A percentile compares a stretch with the other conserved stretches of the same genome.
These are phyloP conservation scores for Heterohyrax brucei DNA, from an alignment of 2,797 vertebrate species.

Conservation along the genomic window DNA sequence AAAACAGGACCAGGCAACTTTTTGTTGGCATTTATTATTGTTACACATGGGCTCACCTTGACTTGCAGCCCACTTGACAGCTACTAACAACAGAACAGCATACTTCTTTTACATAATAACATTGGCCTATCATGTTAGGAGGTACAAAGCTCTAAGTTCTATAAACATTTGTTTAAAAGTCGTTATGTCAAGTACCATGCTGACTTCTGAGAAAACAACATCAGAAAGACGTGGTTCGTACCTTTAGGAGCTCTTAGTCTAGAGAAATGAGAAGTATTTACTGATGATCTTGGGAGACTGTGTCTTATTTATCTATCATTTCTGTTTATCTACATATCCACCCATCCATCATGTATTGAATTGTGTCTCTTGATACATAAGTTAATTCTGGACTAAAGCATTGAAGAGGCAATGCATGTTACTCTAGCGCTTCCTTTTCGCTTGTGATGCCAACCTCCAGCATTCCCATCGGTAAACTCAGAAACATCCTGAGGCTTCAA, in stretches of 20 bases:
- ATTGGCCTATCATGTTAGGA: background rate
- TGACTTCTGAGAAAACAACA: background rate
- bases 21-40: too few relatives aligned
- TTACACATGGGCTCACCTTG: too few relatives aligned
- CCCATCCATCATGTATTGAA: too few relatives aligned
- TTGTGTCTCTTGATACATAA: background rate
- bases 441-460: background rate
- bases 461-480: background rate
- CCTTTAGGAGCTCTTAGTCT: background rate
- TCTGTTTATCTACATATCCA: background rate
- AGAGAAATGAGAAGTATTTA: background rate
- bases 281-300: background rate
- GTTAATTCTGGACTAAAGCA: background rate
- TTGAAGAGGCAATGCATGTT: background rate
- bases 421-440: background rate
- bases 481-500: background rate
- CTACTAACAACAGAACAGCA: too few relatives aligned
- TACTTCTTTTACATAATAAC: background rate
- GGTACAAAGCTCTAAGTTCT: slow-evolving; percentile 8
- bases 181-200: background rate
- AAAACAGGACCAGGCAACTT: too few relatives aligned
- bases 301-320: background rate
- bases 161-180: background rate
- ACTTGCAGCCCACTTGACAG: too few relatives aligned
- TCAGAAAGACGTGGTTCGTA: background rate